Evolutionary conservation across 2,888 invertebrate genomes (phyloP), one percentile per base, ranked within the genome.

Genomic region (Xestoiulus laeticollis): DNA sequence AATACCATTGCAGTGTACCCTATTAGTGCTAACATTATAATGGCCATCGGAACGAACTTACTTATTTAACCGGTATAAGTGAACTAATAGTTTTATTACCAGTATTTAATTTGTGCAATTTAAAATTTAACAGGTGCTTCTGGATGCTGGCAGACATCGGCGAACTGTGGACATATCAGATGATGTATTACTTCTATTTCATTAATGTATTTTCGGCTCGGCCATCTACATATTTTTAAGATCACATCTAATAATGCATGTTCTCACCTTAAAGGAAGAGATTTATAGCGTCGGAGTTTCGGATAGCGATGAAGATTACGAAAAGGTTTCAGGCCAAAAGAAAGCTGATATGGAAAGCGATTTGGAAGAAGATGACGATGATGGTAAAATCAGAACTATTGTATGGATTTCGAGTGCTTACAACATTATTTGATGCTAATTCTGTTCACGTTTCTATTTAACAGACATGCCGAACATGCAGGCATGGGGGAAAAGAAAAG

Each of bases 401-500:
- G 3, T 48, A 68, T 32, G 32, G 26, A 83, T 26, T 68, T 68
- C 6, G 33, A 0, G 2, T 33, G n/a, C n/a, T 12, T 33, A 12
- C 4, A 16, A 4, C 8, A 38, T 22, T 38, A 43, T 33, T 26
- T 44, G 33, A n/a, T 32, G n/a, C 85, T 33, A 85, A 22, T 44
- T 87, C n/a, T 87, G 10, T 44, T 16, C 19, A 0, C n/a, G 8
- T 68, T 87, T 86, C 5, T 19, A 87, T 22, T 88, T n/a, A 44
- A n/a, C 32, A 88, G 94, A 95, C 90, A 92, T 97, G 89, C 96
- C 96, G 0, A 94, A 96, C 92, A 93, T 94, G 1, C 95, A 95
- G 92, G 97, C 97, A 30, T 98, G 98, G 98, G 98, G 98, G 85
- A 95, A 95, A 91, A 95, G 95, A 90, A 96, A 95, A 90, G 94